Evolutionary conservation across 2,113 vertebrate species (phyloP), one percentile per base, ranked within the genome.

Genomic region (Syngnathus floridae): DNA sequence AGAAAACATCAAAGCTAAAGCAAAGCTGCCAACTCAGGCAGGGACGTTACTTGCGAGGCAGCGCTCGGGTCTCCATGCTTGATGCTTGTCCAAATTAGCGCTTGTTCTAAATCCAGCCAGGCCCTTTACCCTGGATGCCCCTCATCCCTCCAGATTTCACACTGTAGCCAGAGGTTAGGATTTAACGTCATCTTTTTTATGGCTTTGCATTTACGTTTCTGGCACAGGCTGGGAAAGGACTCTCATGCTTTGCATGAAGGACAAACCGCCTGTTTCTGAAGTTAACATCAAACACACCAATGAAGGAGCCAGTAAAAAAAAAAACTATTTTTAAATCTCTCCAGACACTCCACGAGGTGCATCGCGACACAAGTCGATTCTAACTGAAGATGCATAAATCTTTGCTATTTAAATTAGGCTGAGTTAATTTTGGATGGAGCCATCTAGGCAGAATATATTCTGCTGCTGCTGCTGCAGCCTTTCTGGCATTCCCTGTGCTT

Each of bases 341-440:
- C 55, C 55, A 57, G 54, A 56, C 54, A 35, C 54, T 58, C 35
- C 35, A 37, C 55, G 55, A 58, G 17, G 35, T 58, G 31, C 59
- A 41, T 14, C 11, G 38, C 59, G 59, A 61, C 59, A 22, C 37
- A 2, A 55, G 54, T 35, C 26, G 26, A 59, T 61, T 38, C 60
- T 6, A 61, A 57, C 65, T 63, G 12, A 73, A 60, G 65, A 67
- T 22, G 71, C 74, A 56, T 59, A 14, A 72, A 77, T 71, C 68
- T 70, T 66, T 70, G 73, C 64, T 21, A 65, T 70, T 65, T 43
- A 75, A 85, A 79, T 71, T 81, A 75, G 82, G 77, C 71, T 79
- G 66, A 71, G 81, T 80, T 85, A 77, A 82, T 81, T 82, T 84
- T 81, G 74, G 72, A 81, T 62, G 77, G 76, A 78, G 65, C 62